Conservation (phyloP, 2,888 invertebrate species). For the Griposia aprilina region DNA sequence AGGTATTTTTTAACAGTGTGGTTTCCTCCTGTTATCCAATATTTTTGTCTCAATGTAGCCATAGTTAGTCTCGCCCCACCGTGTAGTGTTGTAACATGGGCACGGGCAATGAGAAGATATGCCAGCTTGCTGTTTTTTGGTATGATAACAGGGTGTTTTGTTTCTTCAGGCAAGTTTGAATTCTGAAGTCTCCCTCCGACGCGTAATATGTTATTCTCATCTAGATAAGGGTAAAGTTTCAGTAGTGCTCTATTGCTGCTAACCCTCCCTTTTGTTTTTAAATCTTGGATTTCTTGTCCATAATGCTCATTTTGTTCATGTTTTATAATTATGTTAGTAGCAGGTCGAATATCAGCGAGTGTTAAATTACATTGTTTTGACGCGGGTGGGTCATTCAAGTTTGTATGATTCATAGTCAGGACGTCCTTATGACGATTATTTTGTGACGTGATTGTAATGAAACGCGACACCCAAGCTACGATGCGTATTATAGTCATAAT, state of each 20-base stretch:
- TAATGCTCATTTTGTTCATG: background rate
- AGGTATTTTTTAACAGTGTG: conserved; percentile 3
- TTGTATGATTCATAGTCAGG: too few relatives aligned
- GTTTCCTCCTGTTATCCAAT: conserved; percentile 11
- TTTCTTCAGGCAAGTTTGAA: conserved; percentile 10
- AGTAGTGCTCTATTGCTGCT: too few relatives aligned
- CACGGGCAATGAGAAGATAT: background rate
- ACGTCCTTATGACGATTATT: too few relatives aligned
- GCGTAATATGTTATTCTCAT: too few relatives aligned
- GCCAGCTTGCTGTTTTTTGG: background rate
- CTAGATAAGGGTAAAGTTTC: too few relatives aligned
- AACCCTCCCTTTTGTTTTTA: too few relatives aligned
- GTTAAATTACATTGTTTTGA: background rate
- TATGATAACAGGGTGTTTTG: background rate
- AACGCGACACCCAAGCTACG: conserved; percentile 2
- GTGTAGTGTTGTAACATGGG: background rate
- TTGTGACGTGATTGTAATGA: background rate
- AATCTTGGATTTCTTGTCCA: too few relatives aligned
- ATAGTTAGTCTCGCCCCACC: conserved; percentile 2
- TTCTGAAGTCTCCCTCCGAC: background rate
- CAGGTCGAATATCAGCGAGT: too few relatives aligned
- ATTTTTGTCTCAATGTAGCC: conserved; percentile 6
- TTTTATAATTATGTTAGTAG: background rate
- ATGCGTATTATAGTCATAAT: conserved; percentile 5
- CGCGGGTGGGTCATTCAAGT: too few relatives aligned